phyloP scores from a whole-genome alignment of 1,140 invertebrate species.

The Sarcophaga peregrina region DNA sequence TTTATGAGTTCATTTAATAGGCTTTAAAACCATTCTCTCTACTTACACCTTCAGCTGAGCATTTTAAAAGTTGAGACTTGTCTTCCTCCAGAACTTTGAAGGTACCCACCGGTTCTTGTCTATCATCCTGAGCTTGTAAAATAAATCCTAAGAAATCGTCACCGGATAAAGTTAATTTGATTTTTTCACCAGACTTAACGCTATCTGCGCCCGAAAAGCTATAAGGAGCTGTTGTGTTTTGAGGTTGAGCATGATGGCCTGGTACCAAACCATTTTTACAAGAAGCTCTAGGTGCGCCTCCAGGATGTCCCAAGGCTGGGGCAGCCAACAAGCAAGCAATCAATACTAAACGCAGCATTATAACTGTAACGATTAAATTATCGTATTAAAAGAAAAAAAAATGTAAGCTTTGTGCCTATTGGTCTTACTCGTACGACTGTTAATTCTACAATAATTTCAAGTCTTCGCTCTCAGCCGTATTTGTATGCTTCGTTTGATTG shows the following conservation, averaged over 20 bases:
- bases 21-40: background rate
- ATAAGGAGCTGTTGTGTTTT: constrained; percentile 44
- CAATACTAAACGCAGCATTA: constrained; percentile 29
- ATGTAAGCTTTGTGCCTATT: background rate
- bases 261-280: constrained; percentile 53
- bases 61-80: constrained; percentile 56
- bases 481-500: no score
- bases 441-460: background rate
- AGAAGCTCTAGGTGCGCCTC: constrained; percentile 52
- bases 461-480: no score
- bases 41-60: constrained; percentile 48
- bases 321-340: constrained; percentile 48
- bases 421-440: background rate
- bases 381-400: no score
- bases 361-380: background rate
- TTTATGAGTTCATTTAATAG: background rate
- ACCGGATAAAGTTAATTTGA: constrained; percentile 53
- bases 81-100: constrained; percentile 53
- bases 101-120: constrained; percentile 55
- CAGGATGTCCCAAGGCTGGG: constrained; percentile 51
- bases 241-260: constrained; percentile 55
- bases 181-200: constrained; percentile 45
- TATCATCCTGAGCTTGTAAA: constrained; percentile 59
- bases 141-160: constrained; percentile 57
- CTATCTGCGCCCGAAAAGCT: constrained; percentile 16